Percentiles rank a stretch among this genome's conserved stretches.
Evolutionary conservation across 2,888 invertebrate species (phyloP).

Genomic region (Drosophila parthenogenetica): DNA sequence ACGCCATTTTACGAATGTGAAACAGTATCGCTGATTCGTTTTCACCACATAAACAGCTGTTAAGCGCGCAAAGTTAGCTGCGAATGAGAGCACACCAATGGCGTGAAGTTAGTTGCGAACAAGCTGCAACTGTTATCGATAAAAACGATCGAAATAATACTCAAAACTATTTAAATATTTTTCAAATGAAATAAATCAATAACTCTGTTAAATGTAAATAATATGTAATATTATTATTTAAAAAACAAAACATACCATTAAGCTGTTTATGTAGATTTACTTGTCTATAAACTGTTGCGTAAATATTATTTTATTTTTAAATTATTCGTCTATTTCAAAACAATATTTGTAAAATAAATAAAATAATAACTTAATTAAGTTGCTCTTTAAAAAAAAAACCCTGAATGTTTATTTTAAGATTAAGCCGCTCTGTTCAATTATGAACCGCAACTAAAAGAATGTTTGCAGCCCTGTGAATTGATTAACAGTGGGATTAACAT

Average conservation of each 20-base stretch:
- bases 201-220: no score
- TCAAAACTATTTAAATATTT: neutral
- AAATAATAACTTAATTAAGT: no score
- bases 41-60: constrained; percentile 61
- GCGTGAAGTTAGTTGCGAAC: constrained; percentile 36
- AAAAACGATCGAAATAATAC: neutral
- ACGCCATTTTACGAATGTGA: constrained; percentile 69
- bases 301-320: no score
- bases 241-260: no score
- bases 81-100: constrained; percentile 21
- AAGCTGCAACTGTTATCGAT: constrained; percentile 12
- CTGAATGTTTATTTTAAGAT: neutral
- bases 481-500: constrained; percentile 22
- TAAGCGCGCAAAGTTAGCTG: constrained; percentile 50
- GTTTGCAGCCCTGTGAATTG: constrained; percentile 30
- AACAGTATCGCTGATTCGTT: constrained; percentile 53
- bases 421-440: neutral
- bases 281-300: no score
- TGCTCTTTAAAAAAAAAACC: neutral
- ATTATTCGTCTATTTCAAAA: no score
- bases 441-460: neutral
- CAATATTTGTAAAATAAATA: no score
- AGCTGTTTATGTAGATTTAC: no score
- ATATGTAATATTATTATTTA: no score
- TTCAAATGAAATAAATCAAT: neutral